Conservation (phyloP, 2,113 vertebrate genomes). For the Girardinichthys multiradiatus region DNA sequence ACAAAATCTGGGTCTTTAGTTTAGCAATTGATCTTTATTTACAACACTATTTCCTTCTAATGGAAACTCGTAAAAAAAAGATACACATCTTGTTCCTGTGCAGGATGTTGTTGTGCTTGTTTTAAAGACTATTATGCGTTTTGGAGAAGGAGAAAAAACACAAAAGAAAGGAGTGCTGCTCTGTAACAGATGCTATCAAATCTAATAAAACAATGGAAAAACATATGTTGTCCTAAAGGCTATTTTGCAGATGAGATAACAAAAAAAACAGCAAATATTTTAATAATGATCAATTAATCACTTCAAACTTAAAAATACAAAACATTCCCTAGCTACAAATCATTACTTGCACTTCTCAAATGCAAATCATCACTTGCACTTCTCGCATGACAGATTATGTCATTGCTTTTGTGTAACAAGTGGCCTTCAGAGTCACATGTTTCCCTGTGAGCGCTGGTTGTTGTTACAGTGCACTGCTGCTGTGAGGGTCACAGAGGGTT, state of each 20-base stretch:
- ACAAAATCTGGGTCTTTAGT: not conserved
- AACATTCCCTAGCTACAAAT: not conserved
- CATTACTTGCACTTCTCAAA: not conserved
- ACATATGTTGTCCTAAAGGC: slow-evolving; percentile 10
- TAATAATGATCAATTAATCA: not conserved
- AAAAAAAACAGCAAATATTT: slow-evolving; percentile 1
- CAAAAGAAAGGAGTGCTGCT: slow-evolving; percentile 27
- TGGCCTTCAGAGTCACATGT: slow-evolving; percentile 6
- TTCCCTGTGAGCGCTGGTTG: slow-evolving; percentile 1
- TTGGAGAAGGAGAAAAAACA: slow-evolving; percentile 11
- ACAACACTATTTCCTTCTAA: slow-evolving; percentile 17
- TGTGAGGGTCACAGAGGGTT: not conserved
- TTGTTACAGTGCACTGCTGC: not conserved
- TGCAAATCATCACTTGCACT: not conserved
- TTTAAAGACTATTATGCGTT: slow-evolving; percentile 30
- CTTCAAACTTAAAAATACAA: not conserved
- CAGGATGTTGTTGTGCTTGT: slow-evolving; percentile 21
- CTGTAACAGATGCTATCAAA: slow-evolving; percentile 7
- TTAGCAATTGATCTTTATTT: slow-evolving; percentile 7
- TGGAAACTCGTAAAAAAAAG: slow-evolving; percentile 7
- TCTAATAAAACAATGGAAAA: slow-evolving; percentile 20
- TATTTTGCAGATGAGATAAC: not conserved
- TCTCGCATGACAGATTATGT: not conserved
- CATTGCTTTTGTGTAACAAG: slow-evolving; percentile 3
- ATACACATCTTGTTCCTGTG: slow-evolving; percentile 12